Evolutionary conservation across 92 coral and sea anemone genomes (phyloP), one percentile per base, ranked within the genome.

Genomic region (Porites cylindrica): DNA sequence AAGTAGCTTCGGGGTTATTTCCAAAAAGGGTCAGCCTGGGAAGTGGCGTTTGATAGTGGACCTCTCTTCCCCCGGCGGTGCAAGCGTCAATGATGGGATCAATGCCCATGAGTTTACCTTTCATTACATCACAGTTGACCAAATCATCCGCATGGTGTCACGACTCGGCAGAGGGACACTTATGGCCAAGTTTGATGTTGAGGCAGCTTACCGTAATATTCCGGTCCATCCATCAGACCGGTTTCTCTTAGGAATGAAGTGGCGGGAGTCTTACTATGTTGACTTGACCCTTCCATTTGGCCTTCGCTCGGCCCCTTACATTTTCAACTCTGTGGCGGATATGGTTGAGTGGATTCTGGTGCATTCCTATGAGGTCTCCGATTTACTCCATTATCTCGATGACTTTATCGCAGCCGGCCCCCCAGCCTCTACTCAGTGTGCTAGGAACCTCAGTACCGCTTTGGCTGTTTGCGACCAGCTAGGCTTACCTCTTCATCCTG

Each of bases 331-430:
- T 20, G 67, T 80, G 9, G 75, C 74, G 0, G 60, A 50, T 20
- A 21, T 52, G n/a, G 84, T 80, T 53, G 60, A 80, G 18, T 29
- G 84, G 58, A 80, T 80, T 6, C 75, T 80, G 32, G 71, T 76
- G 19, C 12, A 59, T 20, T 54, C 32, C 8, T 23, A 60, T 23
- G 20, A 76, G 68, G 21, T 76, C 68, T 29, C 67, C 0, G 21
- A 24, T 24, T 24, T 24, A 24, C 26, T 24, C 26, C 26, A 24
- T 24, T 24, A 24, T 24, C 26, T 24, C 1, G 26, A 67, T 23
- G 72, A n/a, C 13, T 67, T 67, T 23, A 71, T 83, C 9, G 72
- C 81, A 0, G 80, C 26, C 66, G 3, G 88, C 71, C 88, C 88
- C 8, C 53, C 32, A 9, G 38, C 56, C 21, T 83, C 88, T n/a